Conservation (phyloP, 2,888 invertebrate genomes). For the Chesias legatella region DNA sequence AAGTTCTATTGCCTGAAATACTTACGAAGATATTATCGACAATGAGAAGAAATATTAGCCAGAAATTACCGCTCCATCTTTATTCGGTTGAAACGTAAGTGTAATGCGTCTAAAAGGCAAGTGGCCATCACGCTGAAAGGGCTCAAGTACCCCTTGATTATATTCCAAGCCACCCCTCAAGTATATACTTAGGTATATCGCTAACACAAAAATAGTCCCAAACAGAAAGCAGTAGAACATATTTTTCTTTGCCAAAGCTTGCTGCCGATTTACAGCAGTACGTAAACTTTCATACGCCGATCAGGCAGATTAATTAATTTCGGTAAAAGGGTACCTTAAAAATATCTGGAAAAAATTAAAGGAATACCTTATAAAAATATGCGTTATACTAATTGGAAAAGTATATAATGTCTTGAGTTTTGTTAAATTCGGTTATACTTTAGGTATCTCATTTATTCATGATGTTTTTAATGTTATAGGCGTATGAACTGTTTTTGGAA, state of each 20-base stretch:
- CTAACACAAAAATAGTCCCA: constrained; percentile 33
- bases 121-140: constrained; percentile 41
- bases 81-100: constrained; percentile 13
- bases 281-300: constrained; percentile 26
- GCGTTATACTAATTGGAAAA: no score
- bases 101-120: constrained; percentile 33
- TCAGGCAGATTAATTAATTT: constrained; percentile 29
- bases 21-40: no score
- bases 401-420: no score
- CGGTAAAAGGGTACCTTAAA: constrained; percentile 11
- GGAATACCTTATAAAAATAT: no score
- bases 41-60: neutral
- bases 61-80: constrained; percentile 15
- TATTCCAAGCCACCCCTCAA: constrained; percentile 23
- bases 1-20: no score
- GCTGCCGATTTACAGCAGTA: constrained; percentile 19
- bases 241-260: constrained; percentile 26
- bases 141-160: constrained; percentile 13
- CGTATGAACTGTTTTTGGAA: no score
- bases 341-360: no score
- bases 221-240: constrained; percentile 24
- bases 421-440: no score
- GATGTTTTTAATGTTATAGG: no score
- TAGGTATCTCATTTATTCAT: no score
- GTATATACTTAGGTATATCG: constrained; percentile 49